phyloP scores from a whole-genome alignment of 2,797 vertebrate genomes.

The Nothura maculosa region DNA sequence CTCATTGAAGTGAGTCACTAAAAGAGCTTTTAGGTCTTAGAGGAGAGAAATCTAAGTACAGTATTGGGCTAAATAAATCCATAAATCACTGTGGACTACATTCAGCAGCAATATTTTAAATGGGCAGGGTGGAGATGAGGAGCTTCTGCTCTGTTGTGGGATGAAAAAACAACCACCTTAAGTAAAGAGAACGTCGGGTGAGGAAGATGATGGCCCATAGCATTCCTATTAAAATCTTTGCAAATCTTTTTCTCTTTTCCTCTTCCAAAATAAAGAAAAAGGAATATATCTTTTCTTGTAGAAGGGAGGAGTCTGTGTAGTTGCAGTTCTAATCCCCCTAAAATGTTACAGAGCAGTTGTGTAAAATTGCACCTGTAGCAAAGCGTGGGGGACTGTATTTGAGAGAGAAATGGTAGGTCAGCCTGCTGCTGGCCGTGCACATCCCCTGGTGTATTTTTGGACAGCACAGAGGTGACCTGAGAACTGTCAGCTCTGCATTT shows the following conservation, averaged over 20 bases:
- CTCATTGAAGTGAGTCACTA: neutral
- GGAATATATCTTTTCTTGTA: neutral
- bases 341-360: neutral
- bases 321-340: neutral
- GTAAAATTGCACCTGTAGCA: accelerated
- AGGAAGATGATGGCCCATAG: neutral
- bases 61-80: no score
- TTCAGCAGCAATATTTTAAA: neutral
- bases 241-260: neutral
- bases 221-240: neutral
- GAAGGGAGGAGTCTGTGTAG: neutral
- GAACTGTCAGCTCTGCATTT: neutral
- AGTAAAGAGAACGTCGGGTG: neutral
- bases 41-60: neutral
- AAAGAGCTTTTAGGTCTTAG: neutral
- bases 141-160: neutral
- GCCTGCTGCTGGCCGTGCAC: neutral
- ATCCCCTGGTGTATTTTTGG: neutral
- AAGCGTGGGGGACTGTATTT: neutral
- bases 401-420: neutral
- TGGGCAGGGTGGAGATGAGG: neutral
- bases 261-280: neutral
- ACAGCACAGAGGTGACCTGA: neutral
- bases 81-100: neutral
- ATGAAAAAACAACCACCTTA: neutral